Percentiles rank a stretch among this genome's conserved stretches.
Conservation (phyloP, 2,797 vertebrate genomes). For the Falco novaeseelandiae region DNA sequence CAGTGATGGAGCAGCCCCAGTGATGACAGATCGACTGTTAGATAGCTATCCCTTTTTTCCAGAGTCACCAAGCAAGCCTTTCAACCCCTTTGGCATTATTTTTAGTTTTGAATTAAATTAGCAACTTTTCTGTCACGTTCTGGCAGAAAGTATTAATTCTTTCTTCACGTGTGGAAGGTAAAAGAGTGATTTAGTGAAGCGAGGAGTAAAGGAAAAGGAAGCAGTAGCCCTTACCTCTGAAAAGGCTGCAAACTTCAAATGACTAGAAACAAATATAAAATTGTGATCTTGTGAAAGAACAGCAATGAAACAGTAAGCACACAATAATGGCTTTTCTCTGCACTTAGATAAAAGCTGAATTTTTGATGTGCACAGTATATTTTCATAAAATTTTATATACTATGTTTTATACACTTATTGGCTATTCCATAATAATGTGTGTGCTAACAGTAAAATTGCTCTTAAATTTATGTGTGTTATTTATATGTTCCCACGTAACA, state of each 20-base stretch:
- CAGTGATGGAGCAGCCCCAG: slow-evolving; percentile 89
- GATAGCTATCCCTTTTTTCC: slow-evolving; percentile 87
- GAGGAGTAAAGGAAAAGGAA: slow-evolving; percentile 21
- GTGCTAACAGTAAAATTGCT: slow-evolving; percentile 88
- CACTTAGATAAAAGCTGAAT: slow-evolving; percentile 84
- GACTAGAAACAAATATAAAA: slow-evolving; percentile 79
- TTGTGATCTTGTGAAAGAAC: slow-evolving; percentile 75
- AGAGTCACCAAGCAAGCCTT: slow-evolving; percentile 75
- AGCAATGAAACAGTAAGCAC: slow-evolving; percentile 79
- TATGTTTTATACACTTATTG: slow-evolving; percentile 99
- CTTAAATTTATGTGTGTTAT: slow-evolving; percentile 91
- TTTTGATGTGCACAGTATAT: slow-evolving; percentile 88
- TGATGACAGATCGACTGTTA: slow-evolving; percentile 93
- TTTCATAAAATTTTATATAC: slow-evolving; percentile 99
- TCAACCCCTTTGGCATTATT: slow-evolving; percentile 74
- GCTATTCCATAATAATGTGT: slow-evolving; percentile 94
- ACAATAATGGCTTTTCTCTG: slow-evolving; percentile 82
- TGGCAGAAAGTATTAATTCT: slow-evolving; percentile 84
- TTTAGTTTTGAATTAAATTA: slow-evolving; percentile 88
- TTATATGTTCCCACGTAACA: slow-evolving; percentile 87
- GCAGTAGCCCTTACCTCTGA: slow-evolving; percentile 29
- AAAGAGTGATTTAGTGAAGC: slow-evolving; percentile 51
- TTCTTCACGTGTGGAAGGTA: slow-evolving; percentile 55
- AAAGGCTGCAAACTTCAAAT: slow-evolving; percentile 67
- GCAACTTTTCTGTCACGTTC: slow-evolving; percentile 80